phyloP scores from a whole-genome alignment of 64 coral and sea anemone genomes.

The Dendrophyllia cribrosa region DNA sequence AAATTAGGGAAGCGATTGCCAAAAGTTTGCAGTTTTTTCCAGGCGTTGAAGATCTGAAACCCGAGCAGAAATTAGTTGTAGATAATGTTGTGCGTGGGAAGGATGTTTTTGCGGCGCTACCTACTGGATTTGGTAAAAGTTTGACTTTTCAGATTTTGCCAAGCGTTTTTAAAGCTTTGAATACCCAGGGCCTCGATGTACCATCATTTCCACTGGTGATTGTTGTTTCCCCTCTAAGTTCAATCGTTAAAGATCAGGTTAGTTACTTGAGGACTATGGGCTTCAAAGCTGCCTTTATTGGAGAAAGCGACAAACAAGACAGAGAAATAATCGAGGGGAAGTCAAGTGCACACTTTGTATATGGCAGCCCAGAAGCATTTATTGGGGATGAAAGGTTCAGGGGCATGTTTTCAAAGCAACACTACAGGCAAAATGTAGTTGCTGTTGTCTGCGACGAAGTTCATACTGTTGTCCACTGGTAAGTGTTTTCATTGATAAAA shows the following conservation, averaged over 20 bases:
- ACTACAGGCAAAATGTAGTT: neutral
- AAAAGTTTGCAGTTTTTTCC: neutral
- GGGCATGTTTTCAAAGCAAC: constrained; percentile 3
- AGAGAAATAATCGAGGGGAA: neutral
- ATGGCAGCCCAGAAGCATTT: constrained; percentile 15
- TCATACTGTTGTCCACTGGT: constrained; percentile 3
- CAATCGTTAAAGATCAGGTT: constrained; percentile 16
- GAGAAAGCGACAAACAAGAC: constrained; percentile 12
- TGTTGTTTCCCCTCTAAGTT: neutral
- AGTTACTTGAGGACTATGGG: neutral
- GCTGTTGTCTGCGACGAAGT: constrained; percentile 16
- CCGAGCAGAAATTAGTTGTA: neutral
- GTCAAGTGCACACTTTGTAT: neutral
- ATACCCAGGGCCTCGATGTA: neutral
- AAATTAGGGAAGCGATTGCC: too few relatives aligned
- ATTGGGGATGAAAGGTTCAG: constrained; percentile 12
- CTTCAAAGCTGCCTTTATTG: constrained; percentile 20
- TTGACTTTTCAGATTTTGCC: constrained; percentile 1
- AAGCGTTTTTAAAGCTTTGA: neutral
- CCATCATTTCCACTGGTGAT: neutral
- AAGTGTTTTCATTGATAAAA: neutral
- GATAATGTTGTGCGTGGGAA: neutral
- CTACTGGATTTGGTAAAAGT: constrained; percentile 24
- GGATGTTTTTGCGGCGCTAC: neutral
- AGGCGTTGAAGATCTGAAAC: neutral